A percentile compares a stretch with the other conserved stretches of the same genome.
Conservation (phyloP, 2,888 invertebrate genomes). For the Clistopyga incitator region DNA sequence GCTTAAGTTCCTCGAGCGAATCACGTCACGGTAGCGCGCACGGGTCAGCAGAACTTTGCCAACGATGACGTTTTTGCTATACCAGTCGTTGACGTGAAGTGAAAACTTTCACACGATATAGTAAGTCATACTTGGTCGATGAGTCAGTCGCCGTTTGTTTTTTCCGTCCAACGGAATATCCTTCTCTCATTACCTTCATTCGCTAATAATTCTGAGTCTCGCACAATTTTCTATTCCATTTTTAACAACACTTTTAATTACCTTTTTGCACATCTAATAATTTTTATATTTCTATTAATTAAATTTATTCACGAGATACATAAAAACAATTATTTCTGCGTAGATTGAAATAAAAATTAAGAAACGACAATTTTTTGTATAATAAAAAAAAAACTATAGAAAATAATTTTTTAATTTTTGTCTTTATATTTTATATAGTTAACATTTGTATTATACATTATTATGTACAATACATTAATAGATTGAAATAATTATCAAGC, state of each 20-base stretch:
- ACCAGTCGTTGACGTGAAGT: constrained; percentile 37
- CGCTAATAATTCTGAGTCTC: background rate
- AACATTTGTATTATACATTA: too few relatives aligned
- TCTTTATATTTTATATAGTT: too few relatives aligned
- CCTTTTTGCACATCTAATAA: background rate
- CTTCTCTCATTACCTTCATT: constrained; percentile 10
- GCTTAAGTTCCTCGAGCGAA: constrained; percentile 12
- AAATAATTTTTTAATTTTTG: too few relatives aligned
- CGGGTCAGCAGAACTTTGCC: constrained; percentile 36
- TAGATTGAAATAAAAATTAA: too few relatives aligned
- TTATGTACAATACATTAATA: too few relatives aligned
- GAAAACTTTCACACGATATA: background rate
- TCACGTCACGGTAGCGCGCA: constrained; percentile 34
- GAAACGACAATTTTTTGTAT: too few relatives aligned
- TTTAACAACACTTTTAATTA: background rate
- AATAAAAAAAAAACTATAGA: too few relatives aligned
- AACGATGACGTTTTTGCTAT: constrained; percentile 51
- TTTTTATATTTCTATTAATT: too few relatives aligned
- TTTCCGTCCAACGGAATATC: background rate
- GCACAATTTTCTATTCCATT: background rate
- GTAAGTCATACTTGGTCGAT: background rate
- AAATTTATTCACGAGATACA: too few relatives aligned
- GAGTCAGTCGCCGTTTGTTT: constrained; percentile 37
- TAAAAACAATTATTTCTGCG: too few relatives aligned
- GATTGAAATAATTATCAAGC: too few relatives aligned